These are phyloP conservation scores for Microtus pennsylvanicus DNA, from an alignment of 2,113 vertebrate genomes.

Conservation along the genomic window DNA sequence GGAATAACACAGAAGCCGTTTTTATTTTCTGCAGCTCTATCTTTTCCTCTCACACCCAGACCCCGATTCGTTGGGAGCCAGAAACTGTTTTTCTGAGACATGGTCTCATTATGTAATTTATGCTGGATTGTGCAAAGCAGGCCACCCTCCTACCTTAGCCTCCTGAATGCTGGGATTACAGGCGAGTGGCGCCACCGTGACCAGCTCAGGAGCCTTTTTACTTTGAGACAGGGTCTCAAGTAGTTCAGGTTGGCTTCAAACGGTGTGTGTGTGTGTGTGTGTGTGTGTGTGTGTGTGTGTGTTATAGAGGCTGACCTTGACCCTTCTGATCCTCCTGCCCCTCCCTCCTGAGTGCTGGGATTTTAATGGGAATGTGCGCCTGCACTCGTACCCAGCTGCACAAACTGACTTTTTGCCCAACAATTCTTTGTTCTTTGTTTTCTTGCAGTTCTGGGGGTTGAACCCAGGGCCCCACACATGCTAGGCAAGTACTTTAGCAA, in stretches of 20 bases:
- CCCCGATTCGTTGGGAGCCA: neutral
- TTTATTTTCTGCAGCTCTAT: constrained; percentile 48
- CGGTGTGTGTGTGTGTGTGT: too few relatives aligned
- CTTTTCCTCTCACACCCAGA: neutral
- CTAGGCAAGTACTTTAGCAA: neutral
- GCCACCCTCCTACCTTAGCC: neutral
- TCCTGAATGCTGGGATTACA: neutral
- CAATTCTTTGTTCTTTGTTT: neutral
- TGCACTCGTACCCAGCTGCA: neutral
- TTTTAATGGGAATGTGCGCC: neutral
- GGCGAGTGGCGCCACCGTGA: neutral
- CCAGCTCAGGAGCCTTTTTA: neutral
- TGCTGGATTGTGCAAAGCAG: neutral
- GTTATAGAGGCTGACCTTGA: neutral
- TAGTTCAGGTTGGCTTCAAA: neutral
- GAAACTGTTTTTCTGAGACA: neutral
- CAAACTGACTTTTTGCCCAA: neutral
- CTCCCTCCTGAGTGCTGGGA: neutral
- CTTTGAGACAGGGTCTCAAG: neutral
- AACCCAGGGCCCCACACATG: neutral
- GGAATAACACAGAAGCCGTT: neutral
- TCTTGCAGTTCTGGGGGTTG: neutral
- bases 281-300: too few relatives aligned
- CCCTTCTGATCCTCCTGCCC: neutral
- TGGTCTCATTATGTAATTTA: neutral